Conservation (phyloP, 30 jellyfish, hydroid and myxozoan species). For the Chrysaora quinquecirrha region DNA sequence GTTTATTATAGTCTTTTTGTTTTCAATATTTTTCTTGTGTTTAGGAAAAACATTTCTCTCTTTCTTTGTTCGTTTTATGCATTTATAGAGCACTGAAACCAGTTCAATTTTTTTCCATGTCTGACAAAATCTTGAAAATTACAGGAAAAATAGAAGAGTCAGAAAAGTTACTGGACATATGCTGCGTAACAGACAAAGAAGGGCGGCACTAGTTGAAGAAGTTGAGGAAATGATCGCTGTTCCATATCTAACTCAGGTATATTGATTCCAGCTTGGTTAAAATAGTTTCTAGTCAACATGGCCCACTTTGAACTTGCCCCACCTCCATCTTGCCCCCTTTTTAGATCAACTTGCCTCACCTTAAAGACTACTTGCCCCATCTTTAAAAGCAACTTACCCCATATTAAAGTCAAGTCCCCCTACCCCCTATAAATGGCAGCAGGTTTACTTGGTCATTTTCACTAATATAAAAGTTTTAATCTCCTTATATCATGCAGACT, state of each 20-base stretch:
- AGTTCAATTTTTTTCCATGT: background rate
- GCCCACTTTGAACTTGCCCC: no score
- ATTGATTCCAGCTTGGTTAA: background rate
- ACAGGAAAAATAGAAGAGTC: conserved; percentile 50
- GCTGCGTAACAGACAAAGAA: conserved; percentile 42
- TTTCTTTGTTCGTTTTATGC: no score
- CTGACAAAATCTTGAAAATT: background rate
- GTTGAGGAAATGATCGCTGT: conserved; percentile 57
- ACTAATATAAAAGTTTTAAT: no score
- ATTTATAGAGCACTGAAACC: background rate
- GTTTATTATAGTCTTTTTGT: background rate
- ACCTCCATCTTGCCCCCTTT: background rate
- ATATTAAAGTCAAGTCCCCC: background rate
- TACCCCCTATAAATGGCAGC: no score
- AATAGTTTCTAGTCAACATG: background rate
- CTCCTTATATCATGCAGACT: background rate
- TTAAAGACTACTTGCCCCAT: background rate
- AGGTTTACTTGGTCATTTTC: no score
- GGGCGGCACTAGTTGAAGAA: conserved; percentile 26
- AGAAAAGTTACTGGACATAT: conserved; percentile 66
- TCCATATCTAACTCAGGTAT: conserved; percentile 52
- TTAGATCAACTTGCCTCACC: background rate
- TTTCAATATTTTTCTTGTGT: no score
- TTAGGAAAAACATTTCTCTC: no score
- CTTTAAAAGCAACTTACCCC: background rate